Evolutionary conservation across 2,113 vertebrate genomes (phyloP).

Genomic region (Eonycteris spelaea): DNA sequence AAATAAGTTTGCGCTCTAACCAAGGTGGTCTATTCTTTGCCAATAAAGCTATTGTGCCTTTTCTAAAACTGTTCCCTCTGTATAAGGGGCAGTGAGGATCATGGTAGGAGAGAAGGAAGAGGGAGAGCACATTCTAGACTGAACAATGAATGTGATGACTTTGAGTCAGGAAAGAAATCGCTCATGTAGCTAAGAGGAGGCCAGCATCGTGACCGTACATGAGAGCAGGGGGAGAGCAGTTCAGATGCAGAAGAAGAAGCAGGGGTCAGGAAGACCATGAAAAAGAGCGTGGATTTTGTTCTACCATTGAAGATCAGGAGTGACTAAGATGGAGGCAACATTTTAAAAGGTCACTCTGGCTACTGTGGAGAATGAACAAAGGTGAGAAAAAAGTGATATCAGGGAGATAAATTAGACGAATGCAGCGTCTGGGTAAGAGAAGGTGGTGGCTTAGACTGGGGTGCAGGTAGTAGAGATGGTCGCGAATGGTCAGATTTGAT

Average conservation of each 20-base stretch:
- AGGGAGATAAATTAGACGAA: neutral
- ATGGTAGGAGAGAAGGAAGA: neutral
- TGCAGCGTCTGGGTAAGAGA: neutral
- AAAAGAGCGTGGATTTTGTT: neutral
- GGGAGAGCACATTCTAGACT: neutral
- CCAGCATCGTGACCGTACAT: rapidly evolving
- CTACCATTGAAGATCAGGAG: neutral
- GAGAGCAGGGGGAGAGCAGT: neutral
- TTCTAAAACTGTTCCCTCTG: neutral
- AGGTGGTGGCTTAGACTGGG: neutral
- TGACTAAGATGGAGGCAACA: neutral
- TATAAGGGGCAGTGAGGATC: neutral
- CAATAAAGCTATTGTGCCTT: neutral
- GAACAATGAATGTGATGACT: neutral
- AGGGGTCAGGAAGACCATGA: neutral
- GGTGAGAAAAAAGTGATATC: neutral
- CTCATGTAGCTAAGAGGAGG: neutral
- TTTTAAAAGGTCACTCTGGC: neutral
- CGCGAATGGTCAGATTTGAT: neutral
- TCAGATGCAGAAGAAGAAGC: neutral
- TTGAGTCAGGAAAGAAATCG: neutral
- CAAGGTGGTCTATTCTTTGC: neutral
- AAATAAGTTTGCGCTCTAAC: neutral
- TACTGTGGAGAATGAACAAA: neutral
- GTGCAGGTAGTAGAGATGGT: neutral